Conservation (phyloP, 2,113 vertebrate genomes). For the Leptodactylus fuscus region DNA sequence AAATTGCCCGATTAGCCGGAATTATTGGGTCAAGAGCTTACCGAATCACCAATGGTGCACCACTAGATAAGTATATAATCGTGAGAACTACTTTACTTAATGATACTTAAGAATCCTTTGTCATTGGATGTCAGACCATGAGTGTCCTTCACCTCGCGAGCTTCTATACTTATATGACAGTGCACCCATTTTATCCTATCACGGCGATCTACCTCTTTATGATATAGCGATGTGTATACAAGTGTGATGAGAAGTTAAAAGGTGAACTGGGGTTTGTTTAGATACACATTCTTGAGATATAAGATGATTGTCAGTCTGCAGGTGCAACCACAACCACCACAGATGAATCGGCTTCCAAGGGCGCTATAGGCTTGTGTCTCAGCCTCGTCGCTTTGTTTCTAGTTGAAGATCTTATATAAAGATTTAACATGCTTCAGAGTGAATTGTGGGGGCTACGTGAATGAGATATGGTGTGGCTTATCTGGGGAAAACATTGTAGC, state of each 20-base stretch:
- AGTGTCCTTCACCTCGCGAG: not conserved
- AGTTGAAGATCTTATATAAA: not conserved
- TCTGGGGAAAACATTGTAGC: not conserved
- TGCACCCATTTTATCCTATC: not conserved
- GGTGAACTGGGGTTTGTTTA: slow-evolving; percentile 14
- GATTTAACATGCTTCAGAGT: not conserved
- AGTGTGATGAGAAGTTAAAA: not conserved
- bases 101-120: not conserved
- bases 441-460: not conserved
- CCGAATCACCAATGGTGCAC: not conserved
- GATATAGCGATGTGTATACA: not conserved
- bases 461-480: not conserved
- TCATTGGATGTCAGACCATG: not conserved
- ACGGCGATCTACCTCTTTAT: not conserved
- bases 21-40: not conserved
- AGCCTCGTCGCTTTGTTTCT: slow-evolving; percentile 4
- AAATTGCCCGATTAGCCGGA: not conserved
- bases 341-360: not conserved
- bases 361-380: not conserved
- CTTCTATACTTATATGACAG: not conserved
- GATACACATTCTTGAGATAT: not conserved
- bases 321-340: slow-evolving; percentile 33
- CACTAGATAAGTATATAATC: not conserved
- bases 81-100: not conserved
- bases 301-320: slow-evolving; percentile 30